Evolutionary conservation across 2,113 vertebrate species (phyloP).

Genomic region (Cariama cristata): DNA sequence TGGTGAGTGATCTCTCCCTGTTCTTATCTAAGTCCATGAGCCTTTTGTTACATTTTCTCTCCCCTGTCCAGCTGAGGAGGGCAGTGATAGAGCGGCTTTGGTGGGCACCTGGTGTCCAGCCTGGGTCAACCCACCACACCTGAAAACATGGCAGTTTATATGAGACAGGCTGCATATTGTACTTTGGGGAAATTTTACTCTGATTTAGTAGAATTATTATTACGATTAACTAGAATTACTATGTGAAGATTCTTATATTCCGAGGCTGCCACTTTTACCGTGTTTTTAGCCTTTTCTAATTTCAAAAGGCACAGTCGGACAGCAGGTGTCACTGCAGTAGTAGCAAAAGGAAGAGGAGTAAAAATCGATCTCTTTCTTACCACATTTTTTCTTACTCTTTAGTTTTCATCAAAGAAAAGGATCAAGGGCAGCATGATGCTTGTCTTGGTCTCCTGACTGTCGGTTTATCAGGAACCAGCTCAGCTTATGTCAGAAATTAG

Average conservation of each 20-base stretch:
- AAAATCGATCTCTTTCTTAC: fast-evolving
- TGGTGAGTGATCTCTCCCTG: too few species aligned
- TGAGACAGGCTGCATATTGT: neutral
- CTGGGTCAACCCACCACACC: neutral
- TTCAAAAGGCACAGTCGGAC: neutral
- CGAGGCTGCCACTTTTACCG: neutral
- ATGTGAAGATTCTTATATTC: neutral
- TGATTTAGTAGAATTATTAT: neutral
- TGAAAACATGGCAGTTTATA: neutral
- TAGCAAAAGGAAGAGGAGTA: neutral
- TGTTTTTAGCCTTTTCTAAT: neutral
- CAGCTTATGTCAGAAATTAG: neutral
- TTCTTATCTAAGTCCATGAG: too few species aligned
- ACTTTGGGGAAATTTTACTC: neutral
- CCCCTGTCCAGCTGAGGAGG: too few species aligned
- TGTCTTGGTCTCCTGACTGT: neutral
- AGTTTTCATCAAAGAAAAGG: neutral
- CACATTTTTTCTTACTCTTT: neutral
- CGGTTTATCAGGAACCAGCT: neutral
- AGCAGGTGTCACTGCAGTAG: constrained; percentile 39
- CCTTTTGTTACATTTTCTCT: too few species aligned
- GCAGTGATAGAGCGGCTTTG: neutral
- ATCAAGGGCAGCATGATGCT: neutral
- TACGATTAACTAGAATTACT: neutral
- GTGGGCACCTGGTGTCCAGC: too few species aligned